phyloP scores from a whole-genome alignment of 2,888 invertebrate species.

The Rhagium mordax region DNA sequence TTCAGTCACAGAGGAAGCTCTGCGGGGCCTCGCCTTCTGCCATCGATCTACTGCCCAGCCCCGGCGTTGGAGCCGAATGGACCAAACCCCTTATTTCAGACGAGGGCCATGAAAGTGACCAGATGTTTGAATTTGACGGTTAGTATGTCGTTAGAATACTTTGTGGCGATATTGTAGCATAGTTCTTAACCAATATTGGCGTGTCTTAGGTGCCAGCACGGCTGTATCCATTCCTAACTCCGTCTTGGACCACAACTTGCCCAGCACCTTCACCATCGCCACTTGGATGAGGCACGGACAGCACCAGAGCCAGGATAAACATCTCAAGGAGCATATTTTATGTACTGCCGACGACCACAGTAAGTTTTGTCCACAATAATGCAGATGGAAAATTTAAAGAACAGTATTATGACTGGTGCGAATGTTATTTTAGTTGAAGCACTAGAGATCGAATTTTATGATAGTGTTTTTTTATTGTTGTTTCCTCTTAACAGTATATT shows the following conservation, averaged over 20 bases:
- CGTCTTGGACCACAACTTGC: slow-evolving; percentile 83
- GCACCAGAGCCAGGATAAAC: slow-evolving; percentile 85
- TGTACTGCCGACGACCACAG: slow-evolving; percentile 98
- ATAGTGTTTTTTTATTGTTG: too few species aligned
- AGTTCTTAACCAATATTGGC: background rate
- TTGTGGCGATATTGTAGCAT: too few species aligned
- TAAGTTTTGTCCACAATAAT: too few species aligned
- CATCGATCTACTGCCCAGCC: slow-evolving; percentile 87
- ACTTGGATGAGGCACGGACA: slow-evolving; percentile 97
- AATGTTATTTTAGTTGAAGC: too few species aligned
- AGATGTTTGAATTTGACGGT: slow-evolving; percentile 97
- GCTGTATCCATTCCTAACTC: slow-evolving; percentile 88
- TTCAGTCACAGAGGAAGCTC: slow-evolving; percentile 87
- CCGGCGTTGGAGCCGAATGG: slow-evolving; percentile 86
- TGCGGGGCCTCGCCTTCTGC: slow-evolving; percentile 90
- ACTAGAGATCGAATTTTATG: too few species aligned
- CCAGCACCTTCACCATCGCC: slow-evolving; percentile 89
- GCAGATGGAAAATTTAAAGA: background rate
- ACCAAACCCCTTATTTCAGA: slow-evolving; percentile 87
- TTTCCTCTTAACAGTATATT: background rate
- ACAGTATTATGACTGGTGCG: too few species aligned
- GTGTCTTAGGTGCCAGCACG: slow-evolving; percentile 73
- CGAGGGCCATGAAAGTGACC: slow-evolving; percentile 87
- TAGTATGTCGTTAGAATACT: too few species aligned
- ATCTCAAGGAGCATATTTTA: slow-evolving; percentile 95